Evolutionary conservation across 2,797 vertebrate species (phyloP), one percentile per base, ranked within the genome.

Genomic region (Rhinella marina): DNA sequence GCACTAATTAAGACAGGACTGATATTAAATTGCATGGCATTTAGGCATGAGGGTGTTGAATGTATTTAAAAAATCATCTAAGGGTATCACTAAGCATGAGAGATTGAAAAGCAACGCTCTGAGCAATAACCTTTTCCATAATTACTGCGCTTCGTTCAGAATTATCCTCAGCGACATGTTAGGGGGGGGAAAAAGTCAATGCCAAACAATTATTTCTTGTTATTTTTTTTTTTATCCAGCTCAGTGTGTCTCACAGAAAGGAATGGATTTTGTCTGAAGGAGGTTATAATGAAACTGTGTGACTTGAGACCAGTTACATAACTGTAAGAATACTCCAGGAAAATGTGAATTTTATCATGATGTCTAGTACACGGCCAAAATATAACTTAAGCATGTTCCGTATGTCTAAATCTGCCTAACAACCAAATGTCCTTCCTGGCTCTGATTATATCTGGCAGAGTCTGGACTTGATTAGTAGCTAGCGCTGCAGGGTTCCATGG

Each of bases 61-160:
- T 86, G 59, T 82, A 85, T 70, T 82, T 80, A 84, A 88, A 84
- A 84, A 89, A 88, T 81, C 68, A 77, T 86, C 84, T 59, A 59
- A 70, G 87, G 88, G 72, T 78, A 78, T 86, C 79, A 83, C 70
- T 75, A 82, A 77, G 80, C 88, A 86, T 41, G 50, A 48, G 79
- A 83, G 88, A 88, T 73, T 88, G 87, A 86, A 89, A 86, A 70
- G 61, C 79, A 61, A 75, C 54, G 66, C 80, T 76, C 88, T 86
- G 41, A 77, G 84, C 88, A 86, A 86, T 89, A 89, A 89, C 88
- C 88, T 89, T 89, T 89, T 82, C 88, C 23, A 68, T 89, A 89
- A 89, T 86, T 86, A 86, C 88, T 82, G 78, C 27, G 79, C 70
- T 54, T 82, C 84, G 29, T 86, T 86, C 78, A 86, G 61, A 89